Evolutionary conservation across 2,113 vertebrate species (phyloP).

Genomic region (Mystacornis crossleyi): DNA sequence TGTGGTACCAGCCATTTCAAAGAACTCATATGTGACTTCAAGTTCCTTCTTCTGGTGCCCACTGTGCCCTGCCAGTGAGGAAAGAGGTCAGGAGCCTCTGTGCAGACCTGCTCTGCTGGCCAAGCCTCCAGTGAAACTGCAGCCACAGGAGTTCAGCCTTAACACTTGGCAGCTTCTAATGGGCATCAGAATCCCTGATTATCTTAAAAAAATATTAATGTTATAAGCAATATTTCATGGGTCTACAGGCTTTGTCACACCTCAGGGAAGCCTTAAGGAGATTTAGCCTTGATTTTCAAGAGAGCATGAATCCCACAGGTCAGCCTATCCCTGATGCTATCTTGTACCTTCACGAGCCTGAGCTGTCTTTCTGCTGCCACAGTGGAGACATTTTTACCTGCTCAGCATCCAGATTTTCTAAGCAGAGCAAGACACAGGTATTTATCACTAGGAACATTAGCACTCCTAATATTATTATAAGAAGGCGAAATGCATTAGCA

Average conservation of each 20-base stretch:
- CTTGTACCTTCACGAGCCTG: neutral
- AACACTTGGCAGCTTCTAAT: accelerated
- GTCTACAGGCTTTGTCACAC: neutral
- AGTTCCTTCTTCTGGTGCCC: neutral
- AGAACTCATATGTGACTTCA: neutral
- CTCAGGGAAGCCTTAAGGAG: neutral
- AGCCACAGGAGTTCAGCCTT: neutral
- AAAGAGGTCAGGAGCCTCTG: neutral
- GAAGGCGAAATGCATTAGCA: neutral
- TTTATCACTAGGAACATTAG: neutral
- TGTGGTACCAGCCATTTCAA: neutral
- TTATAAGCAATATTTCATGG: neutral
- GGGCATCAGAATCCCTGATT: neutral
- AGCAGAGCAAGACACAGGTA: neutral
- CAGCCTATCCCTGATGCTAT: neutral
- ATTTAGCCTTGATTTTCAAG: neutral
- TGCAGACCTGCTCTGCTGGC: neutral
- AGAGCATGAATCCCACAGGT: neutral
- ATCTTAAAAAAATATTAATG: neutral
- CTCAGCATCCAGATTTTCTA: neutral
- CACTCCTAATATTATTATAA: neutral
- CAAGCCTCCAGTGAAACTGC: neutral
- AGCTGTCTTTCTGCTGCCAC: neutral
- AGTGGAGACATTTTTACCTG: neutral
- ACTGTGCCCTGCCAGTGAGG: neutral